phyloP scores from a whole-genome alignment of 2,888 invertebrate species.

The Ophion ventricosus region DNA sequence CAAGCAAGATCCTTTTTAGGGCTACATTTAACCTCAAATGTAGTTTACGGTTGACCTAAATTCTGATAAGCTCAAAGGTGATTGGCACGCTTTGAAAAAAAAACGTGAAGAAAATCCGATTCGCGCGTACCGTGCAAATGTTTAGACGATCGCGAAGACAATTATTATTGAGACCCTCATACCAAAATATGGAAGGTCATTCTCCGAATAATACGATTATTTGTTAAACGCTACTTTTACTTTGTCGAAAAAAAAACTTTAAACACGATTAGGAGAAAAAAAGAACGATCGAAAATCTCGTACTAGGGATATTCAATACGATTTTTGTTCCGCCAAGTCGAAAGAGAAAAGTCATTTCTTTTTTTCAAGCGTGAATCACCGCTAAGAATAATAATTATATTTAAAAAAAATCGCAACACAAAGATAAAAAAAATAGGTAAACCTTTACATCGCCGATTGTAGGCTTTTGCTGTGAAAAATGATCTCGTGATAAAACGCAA shows the following conservation, averaged over 20 bases:
- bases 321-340: neutral
- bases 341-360: neutral
- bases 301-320: neutral
- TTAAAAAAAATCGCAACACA: slow-evolving; percentile 3
- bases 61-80: neutral
- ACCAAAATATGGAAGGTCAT: neutral
- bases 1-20: slow-evolving; percentile 8
- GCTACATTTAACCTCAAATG: neutral
- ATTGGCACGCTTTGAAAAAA: neutral
- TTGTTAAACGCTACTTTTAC: neutral
- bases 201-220: neutral
- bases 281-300: neutral
- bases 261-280: neutral
- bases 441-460: slow-evolving; percentile 32
- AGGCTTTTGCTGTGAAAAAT: slow-evolving; percentile 18
- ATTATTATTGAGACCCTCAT: neutral
- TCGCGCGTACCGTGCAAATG: no score
- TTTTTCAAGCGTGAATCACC: neutral
- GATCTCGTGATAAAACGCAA: slow-evolving; percentile 4
- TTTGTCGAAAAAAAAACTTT: neutral
- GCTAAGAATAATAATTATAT: neutral
- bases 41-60: neutral
- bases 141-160: no score
- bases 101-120: neutral
- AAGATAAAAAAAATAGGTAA: neutral